These are phyloP conservation scores for Molossus molossus DNA, from an alignment of 2,797 vertebrate genomes.

Conservation along the genomic window DNA sequence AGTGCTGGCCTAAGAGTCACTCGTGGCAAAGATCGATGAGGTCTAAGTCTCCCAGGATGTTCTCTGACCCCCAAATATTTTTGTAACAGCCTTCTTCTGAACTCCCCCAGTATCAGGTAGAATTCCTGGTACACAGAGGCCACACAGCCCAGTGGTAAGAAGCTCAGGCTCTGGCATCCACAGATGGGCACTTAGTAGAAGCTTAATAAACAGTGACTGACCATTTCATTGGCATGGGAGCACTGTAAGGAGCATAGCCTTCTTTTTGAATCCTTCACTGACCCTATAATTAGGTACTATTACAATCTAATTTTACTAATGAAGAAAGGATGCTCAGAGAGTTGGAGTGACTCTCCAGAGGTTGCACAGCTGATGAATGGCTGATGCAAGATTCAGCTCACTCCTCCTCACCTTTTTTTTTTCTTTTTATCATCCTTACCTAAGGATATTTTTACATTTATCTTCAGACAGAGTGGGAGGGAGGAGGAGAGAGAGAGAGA, in stretches of 20 bases:
- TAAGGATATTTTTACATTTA: no score
- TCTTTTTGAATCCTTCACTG: not conserved
- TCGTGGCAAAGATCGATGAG: not conserved
- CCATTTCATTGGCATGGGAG: not conserved
- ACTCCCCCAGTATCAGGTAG: not conserved
- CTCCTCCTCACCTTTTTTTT: not conserved
- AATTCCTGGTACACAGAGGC: not conserved
- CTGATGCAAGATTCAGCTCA: not conserved
- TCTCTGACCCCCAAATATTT: not conserved
- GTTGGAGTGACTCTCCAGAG: not conserved
- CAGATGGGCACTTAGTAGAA: not conserved
- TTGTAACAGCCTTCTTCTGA: not conserved
- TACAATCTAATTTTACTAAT: not conserved
- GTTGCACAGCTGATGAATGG: not conserved
- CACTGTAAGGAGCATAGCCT: not conserved
- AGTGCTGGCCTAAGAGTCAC: slow-evolving; percentile 2
- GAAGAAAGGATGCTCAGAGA: slow-evolving; percentile 31
- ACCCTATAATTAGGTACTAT: not conserved
- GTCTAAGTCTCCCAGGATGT: not conserved
- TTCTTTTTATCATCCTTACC: no score
- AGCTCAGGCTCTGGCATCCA: not conserved
- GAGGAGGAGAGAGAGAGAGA: no score
- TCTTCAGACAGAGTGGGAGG: no score
- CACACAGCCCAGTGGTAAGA: not conserved
- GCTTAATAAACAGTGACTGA: not conserved